Conservation (phyloP, 2,888 invertebrate species). For the Oxytorus armatus region DNA sequence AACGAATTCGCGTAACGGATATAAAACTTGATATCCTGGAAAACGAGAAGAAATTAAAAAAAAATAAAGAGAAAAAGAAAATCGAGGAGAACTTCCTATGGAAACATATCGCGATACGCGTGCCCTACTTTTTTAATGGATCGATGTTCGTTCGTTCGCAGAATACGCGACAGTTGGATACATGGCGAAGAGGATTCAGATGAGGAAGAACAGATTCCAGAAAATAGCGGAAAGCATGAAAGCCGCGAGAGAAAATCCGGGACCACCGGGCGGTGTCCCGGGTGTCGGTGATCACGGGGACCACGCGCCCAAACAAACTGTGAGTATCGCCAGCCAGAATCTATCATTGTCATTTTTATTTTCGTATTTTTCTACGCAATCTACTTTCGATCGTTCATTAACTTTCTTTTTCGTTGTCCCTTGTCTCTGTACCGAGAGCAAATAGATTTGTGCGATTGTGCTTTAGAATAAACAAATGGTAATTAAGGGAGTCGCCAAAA, state of each 20-base stretch:
- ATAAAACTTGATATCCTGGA: constrained; percentile 28
- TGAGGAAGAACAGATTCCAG: constrained; percentile 97
- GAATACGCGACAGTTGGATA: constrained; percentile 99
- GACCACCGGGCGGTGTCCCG: constrained; percentile 88
- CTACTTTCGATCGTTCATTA: too few relatives aligned
- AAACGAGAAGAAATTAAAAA: constrained; percentile 38
- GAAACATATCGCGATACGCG: constrained; percentile 58
- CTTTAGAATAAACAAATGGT: too few relatives aligned
- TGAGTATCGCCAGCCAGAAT: constrained; percentile 85
- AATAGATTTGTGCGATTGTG: too few relatives aligned
- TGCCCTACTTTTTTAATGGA: constrained; percentile 56
- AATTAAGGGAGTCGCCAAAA: too few relatives aligned
- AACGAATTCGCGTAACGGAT: constrained; percentile 33
- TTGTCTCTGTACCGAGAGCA: too few relatives aligned
- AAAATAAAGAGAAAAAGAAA: constrained; percentile 25
- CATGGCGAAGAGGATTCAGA: constrained; percentile 98
- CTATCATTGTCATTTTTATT: neutral
- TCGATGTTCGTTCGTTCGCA: constrained; percentile 83
- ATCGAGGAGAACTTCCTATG: constrained; percentile 51
- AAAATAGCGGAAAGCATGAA: constrained; percentile 97
- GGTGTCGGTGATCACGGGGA: constrained; percentile 88
- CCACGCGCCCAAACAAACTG: constrained; percentile 91
- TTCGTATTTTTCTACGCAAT: constrained; percentile 5
- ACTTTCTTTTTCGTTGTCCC: too few relatives aligned
- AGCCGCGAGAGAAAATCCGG: constrained; percentile 89